These are phyloP conservation scores for Sebastolobus altivelis DNA, from an alignment of 2,797 vertebrate species.

Conservation along the genomic window DNA sequence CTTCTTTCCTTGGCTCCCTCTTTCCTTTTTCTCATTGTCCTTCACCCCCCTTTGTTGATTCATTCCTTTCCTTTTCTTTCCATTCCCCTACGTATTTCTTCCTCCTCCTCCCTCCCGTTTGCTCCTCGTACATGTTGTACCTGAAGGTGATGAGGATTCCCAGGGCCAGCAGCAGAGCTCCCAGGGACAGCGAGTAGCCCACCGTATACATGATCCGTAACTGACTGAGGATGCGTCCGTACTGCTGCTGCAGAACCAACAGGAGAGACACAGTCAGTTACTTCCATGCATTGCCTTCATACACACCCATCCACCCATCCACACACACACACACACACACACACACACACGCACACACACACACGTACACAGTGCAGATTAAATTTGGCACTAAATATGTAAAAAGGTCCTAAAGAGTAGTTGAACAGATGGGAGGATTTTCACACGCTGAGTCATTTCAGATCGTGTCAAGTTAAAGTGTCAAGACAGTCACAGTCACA, in stretches of 20 bases:
- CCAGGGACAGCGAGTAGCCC: constrained; percentile 90
- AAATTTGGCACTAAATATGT: constrained; percentile 5
- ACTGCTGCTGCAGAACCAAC: constrained; percentile 77
- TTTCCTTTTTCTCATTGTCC: not conserved
- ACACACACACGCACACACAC: not conserved
- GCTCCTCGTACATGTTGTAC: constrained; percentile 68
- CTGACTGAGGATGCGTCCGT: constrained; percentile 86
- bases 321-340: not conserved
- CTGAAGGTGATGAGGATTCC: constrained; percentile 88
- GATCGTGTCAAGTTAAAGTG: not conserved
- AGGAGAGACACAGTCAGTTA: constrained; percentile 13
- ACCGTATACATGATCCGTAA: constrained; percentile 90
- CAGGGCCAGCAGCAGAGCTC: constrained; percentile 87
- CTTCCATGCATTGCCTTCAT: not conserved
- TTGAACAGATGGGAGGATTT: constrained; percentile 33
- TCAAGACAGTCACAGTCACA: constrained; percentile 6
- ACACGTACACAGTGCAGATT: not conserved
- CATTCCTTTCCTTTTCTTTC: not conserved
- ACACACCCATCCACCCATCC: not conserved
- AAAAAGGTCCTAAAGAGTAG: not conserved
- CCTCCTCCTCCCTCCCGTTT: not conserved
- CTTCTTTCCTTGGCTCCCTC: not conserved
- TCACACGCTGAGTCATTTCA: constrained; percentile 8
- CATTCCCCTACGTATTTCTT: not conserved
- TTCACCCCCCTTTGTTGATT: not conserved